Percentiles rank a stretch among this genome's conserved stretches.
These are phyloP conservation scores for Eremophila alpestris DNA, from an alignment of 2,797 vertebrate genomes.

Conservation along the genomic window DNA sequence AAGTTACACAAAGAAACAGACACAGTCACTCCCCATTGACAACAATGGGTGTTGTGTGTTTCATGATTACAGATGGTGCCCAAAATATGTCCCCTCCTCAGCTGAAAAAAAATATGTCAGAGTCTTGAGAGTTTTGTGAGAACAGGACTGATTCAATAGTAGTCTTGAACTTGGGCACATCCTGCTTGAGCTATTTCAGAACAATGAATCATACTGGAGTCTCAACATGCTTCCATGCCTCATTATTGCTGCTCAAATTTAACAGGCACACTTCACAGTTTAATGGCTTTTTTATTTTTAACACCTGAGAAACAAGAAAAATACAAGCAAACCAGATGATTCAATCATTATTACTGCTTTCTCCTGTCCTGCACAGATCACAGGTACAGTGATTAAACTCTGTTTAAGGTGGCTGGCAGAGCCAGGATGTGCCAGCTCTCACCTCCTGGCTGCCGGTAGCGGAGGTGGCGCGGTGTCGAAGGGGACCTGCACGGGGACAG, in stretches of 20 bases:
- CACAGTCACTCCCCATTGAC: neutral
- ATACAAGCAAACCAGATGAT: neutral
- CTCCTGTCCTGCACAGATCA: neutral
- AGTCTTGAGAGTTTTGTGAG: neutral
- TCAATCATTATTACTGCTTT: neutral
- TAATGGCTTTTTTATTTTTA: neutral
- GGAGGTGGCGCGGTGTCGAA: constrained; percentile 92
- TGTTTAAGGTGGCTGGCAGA: neutral
- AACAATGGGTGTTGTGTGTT: neutral
- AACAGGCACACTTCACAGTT: neutral
- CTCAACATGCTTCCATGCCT: neutral
- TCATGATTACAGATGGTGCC: neutral
- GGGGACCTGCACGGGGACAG: constrained; percentile 91
- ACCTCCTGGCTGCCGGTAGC: constrained; percentile 93
- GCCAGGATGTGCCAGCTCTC: neutral
- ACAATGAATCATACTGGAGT: neutral
- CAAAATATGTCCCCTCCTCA: neutral
- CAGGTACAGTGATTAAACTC: neutral
- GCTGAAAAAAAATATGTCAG: neutral
- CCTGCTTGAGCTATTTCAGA: constrained; percentile 5
- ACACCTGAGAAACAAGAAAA: neutral
- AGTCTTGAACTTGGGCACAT: neutral
- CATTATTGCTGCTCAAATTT: neutral
- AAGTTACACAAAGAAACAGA: neutral
- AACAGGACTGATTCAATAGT: neutral